These are phyloP conservation scores for Agapostemon virescens DNA, from an alignment of 2,888 invertebrate species.

Conservation along the genomic window DNA sequence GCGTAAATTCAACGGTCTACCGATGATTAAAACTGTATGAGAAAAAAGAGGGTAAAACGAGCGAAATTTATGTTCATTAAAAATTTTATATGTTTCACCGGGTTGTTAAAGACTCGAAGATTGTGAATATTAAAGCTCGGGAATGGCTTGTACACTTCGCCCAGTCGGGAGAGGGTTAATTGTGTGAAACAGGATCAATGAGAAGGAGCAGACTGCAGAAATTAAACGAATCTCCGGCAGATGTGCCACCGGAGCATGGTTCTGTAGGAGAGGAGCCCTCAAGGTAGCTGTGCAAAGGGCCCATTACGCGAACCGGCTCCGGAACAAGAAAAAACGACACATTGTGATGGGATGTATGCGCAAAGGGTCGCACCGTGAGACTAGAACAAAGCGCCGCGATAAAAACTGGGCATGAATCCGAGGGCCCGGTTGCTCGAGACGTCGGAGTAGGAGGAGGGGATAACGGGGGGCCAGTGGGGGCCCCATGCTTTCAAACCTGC, in stretches of 20 bases:
- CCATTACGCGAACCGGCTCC: slow-evolving; percentile 67
- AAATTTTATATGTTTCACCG: neutral
- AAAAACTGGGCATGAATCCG: slow-evolving; percentile 77
- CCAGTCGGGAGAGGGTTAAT: neutral
- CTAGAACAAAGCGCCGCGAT: slow-evolving; percentile 78
- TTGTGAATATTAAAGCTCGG: neutral
- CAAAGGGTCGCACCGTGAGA: slow-evolving; percentile 72
- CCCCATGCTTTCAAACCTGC: slow-evolving; percentile 70
- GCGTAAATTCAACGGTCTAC: neutral
- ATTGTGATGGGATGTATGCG: slow-evolving; percentile 76
- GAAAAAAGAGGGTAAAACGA: neutral
- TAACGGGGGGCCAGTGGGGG: slow-evolving; percentile 64
- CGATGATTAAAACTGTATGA: neutral
- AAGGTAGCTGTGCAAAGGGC: slow-evolving; percentile 60
- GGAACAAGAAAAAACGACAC: slow-evolving; percentile 78
- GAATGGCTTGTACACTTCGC: neutral
- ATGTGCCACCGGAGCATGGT: slow-evolving; percentile 44
- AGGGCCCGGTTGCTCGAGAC: slow-evolving; percentile 50
- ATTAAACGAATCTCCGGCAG: slow-evolving; percentile 32
- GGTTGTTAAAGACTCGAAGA: neutral
- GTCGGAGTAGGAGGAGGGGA: slow-evolving; percentile 49
- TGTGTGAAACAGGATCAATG: neutral
- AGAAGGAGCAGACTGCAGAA: slow-evolving; percentile 12
- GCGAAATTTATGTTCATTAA: neutral
- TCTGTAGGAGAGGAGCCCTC: slow-evolving; percentile 51